Conservation (phyloP, 2,888 invertebrate genomes). For the Linnaemya tessellans region DNA sequence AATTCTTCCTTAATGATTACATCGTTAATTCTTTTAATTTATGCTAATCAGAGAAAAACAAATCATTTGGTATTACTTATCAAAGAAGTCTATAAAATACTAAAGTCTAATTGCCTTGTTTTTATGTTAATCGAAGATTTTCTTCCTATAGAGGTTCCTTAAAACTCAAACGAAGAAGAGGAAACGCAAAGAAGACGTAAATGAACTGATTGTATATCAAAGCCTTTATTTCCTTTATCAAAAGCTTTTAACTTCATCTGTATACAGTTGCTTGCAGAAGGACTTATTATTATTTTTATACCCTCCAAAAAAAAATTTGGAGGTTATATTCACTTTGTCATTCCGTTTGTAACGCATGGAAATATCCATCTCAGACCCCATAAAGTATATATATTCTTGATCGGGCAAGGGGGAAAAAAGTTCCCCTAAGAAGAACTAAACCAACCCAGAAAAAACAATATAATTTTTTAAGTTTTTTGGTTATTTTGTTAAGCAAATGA, state of each 20-base stretch:
- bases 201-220: not conserved
- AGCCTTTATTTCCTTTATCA: not conserved
- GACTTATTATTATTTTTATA: no score
- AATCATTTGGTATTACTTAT: not conserved
- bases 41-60: not conserved
- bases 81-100: conserved; percentile 1
- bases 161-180: conserved; percentile 16
- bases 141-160: not conserved
- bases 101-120: conserved; percentile 1
- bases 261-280: no score
- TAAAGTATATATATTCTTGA: no score
- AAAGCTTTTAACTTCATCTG: not conserved
- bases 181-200: not conserved
- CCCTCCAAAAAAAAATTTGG: no score
- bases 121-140: conserved; percentile 22
- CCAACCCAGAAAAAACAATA: no score
- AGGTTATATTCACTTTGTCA: no score
- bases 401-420: no score
- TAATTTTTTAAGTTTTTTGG: no score
- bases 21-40: not conserved
- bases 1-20: conserved; percentile 7
- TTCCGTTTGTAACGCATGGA: no score
- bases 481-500: no score
- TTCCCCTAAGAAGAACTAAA: no score
- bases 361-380: no score